Evolutionary conservation across 2,113 vertebrate genomes (phyloP).

Genomic region (Notarius lentiginosus): DNA sequence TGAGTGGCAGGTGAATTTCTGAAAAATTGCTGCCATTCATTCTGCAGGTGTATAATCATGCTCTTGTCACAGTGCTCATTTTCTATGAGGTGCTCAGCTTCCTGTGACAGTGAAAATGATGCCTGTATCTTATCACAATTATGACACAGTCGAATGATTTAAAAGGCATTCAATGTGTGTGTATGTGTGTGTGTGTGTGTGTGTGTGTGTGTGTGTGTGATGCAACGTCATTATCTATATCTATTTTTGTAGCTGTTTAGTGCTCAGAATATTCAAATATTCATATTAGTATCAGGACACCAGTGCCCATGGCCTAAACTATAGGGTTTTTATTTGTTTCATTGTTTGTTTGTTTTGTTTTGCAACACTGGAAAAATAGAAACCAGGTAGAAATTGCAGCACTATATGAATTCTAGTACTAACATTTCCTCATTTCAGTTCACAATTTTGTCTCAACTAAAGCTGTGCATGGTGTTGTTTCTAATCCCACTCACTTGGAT

Average conservation of each 20-base stretch:
- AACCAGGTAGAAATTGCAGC: background rate
- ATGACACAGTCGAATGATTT: conserved; percentile 31
- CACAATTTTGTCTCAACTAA: background rate
- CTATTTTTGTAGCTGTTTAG: background rate
- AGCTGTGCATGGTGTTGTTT: background rate
- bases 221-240: background rate
- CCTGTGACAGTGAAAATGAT: conserved; percentile 35
- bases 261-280: background rate
- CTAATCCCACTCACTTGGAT: background rate
- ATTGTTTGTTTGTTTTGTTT: background rate
- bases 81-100: conserved; percentile 37
- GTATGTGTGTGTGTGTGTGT: background rate
- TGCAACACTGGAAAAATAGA: background rate
- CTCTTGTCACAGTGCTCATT: conserved; percentile 47
- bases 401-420: background rate
- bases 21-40: conserved; percentile 53
- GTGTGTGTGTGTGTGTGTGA: no score
- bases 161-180: conserved; percentile 7
- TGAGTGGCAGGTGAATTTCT: conserved; percentile 50
- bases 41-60: conserved; percentile 49
- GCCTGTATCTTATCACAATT: conserved; percentile 48
- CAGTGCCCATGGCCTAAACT: background rate
- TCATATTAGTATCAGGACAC: background rate
- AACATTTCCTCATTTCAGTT: background rate
- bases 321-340: background rate